These are phyloP conservation scores for Apis mellifera DNA, from an alignment of 1,140 invertebrate species.

Conservation along the genomic window DNA sequence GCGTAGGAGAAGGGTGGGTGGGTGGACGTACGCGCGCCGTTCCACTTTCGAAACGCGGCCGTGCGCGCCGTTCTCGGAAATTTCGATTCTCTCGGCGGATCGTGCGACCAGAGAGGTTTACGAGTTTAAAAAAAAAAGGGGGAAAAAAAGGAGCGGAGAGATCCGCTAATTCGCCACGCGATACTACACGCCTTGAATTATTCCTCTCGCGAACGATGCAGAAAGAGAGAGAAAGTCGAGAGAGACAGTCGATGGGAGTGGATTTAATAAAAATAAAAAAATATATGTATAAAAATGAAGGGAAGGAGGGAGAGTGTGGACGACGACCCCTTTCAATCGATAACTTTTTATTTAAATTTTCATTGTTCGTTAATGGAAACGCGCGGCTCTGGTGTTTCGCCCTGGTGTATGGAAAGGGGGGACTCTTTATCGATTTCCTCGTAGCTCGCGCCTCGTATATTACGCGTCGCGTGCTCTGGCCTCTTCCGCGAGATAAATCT, in stretches of 20 bases:
- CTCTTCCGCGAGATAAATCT: constrained; percentile 22
- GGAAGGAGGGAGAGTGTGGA: not conserved
- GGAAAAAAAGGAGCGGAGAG: not conserved
- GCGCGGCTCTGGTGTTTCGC: not conserved
- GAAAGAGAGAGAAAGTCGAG: too few relatives aligned
- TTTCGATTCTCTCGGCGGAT: not conserved
- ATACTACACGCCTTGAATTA: not conserved
- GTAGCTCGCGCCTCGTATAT: not conserved
- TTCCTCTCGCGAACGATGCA: not conserved
- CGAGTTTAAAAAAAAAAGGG: not conserved
- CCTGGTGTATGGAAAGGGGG: too few relatives aligned
- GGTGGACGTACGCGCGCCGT: too few relatives aligned
- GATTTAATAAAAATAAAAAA: too few relatives aligned
- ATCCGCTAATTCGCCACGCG: not conserved
- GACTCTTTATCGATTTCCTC: constrained; percentile 20
- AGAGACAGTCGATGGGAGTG: too few relatives aligned
- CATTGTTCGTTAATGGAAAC: constrained; percentile 3
- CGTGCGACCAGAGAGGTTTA: not conserved
- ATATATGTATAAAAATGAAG: too few relatives aligned
- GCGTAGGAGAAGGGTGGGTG: too few relatives aligned
- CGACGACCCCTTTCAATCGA: not conserved
- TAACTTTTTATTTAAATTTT: constrained; percentile 20
- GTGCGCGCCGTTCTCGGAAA: not conserved
- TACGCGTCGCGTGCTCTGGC: constrained; percentile 3
- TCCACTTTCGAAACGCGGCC: too few relatives aligned